Percentiles rank a stretch among this genome's conserved stretches.
phyloP scores from a whole-genome alignment of 2,113 vertebrate genomes.

The Pholis gunnellus region DNA sequence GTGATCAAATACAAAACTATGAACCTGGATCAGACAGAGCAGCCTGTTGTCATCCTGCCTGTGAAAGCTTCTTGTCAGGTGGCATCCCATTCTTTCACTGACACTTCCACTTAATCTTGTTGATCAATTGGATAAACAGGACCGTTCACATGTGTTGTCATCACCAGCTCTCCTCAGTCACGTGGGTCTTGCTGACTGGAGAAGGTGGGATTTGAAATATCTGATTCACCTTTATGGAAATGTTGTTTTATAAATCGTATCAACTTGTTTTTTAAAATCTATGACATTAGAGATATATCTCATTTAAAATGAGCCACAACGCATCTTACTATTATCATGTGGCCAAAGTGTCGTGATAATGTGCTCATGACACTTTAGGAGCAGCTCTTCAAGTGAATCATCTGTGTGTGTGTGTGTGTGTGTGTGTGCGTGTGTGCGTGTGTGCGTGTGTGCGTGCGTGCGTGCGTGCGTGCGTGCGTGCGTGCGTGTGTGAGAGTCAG shows the following conservation, averaged over 20 bases:
- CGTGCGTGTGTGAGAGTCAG: slow-evolving; percentile 5
- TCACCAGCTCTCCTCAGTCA: background rate
- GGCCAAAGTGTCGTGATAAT: background rate
- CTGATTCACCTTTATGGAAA: background rate
- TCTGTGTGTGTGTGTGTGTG: background rate
- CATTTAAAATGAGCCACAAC: background rate
- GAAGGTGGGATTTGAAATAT: background rate
- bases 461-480: background rate
- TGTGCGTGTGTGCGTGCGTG: slow-evolving; percentile 4
- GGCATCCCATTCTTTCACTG: background rate
- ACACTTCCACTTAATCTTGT: slow-evolving; percentile 45
- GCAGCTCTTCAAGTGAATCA: background rate
- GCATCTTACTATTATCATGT: background rate
- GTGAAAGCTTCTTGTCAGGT: slow-evolving; percentile 9
- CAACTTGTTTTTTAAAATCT: no score
- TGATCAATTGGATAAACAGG: slow-evolving; percentile 45
- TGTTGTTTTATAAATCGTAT: background rate
- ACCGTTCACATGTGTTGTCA: slow-evolving; percentile 9
- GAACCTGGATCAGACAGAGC: background rate
- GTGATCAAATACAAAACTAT: background rate
- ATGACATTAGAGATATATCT: background rate
- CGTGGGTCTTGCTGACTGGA: background rate
- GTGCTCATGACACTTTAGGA: background rate
- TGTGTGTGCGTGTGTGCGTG: slow-evolving; percentile 1
- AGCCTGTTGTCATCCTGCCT: background rate